Evolutionary conservation across 2,113 vertebrate species (phyloP).

Genomic region (Mormoops blainvillei): DNA sequence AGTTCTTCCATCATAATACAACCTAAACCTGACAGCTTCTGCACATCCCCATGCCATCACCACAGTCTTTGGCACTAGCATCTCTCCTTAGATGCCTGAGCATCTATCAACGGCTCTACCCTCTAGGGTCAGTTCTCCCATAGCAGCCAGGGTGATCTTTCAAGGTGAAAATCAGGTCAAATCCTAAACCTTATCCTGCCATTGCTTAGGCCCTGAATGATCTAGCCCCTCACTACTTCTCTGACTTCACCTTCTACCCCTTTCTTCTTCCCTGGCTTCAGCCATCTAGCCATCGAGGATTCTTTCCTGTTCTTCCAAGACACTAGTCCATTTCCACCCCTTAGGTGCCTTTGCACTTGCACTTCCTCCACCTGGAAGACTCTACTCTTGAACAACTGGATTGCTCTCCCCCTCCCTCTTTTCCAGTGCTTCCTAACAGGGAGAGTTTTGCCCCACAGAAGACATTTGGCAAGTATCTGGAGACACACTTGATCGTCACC

Average conservation of each 20-base stretch:
- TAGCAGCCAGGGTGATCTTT: neutral
- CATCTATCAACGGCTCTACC: accelerated
- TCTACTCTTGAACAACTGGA: too few relatives aligned
- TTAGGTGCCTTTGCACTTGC: neutral
- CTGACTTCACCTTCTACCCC: accelerated
- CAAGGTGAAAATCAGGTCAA: neutral
- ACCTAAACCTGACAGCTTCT: neutral
- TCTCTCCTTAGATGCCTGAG: neutral
- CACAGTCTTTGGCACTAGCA: neutral
- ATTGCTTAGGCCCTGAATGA: accelerated
- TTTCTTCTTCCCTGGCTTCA: neutral
- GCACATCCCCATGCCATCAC: neutral
- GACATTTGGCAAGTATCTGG: neutral
- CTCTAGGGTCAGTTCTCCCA: neutral
- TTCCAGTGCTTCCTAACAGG: neutral
- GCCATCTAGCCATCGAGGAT: neutral
- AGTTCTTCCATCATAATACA: neutral
- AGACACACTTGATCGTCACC: neutral
- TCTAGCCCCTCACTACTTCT: neutral
- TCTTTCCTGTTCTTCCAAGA: neutral
- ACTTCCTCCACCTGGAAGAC: neutral
- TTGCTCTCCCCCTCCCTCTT: neutral
- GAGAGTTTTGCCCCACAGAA: too few relatives aligned
- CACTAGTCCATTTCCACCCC: accelerated
- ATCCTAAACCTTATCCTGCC: neutral